A percentile compares a stretch with the other conserved stretches of the same genome.
phyloP scores from a whole-genome alignment of 2,888 invertebrate species.

The Hyles lineata region DNA sequence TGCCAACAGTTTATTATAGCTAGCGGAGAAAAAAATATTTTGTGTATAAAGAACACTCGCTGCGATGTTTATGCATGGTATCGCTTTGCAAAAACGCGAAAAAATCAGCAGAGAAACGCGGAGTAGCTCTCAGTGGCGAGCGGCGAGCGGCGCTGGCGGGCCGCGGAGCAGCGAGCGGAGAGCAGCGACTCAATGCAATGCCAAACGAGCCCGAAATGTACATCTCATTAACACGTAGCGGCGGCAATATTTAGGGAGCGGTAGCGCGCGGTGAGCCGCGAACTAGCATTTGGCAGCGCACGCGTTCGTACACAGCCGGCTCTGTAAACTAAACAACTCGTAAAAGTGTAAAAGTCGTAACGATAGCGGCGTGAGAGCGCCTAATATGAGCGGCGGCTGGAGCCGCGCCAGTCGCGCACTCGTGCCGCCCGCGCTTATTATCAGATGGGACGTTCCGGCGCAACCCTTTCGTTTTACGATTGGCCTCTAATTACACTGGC shows the following conservation, averaged over 20 bases:
- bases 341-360: slow-evolving; percentile 85
- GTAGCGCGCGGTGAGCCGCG: slow-evolving; percentile 80
- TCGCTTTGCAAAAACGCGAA: slow-evolving; percentile 30
- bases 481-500: slow-evolving; percentile 82
- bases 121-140: slow-evolving; percentile 34
- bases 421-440: slow-evolving; percentile 82
- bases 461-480: slow-evolving; percentile 84
- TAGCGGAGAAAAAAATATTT: slow-evolving; percentile 9
- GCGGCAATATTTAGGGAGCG: slow-evolving; percentile 73
- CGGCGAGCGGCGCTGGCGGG: not conserved
- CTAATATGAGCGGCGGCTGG: slow-evolving; percentile 82
- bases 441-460: slow-evolving; percentile 81
- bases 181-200: slow-evolving; percentile 53
- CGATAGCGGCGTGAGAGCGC: slow-evolving; percentile 76
- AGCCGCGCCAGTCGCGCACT: slow-evolving; percentile 82
- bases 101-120: not conserved
- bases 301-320: slow-evolving; percentile 69
- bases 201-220: slow-evolving; percentile 75
- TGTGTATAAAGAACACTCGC: not conserved
- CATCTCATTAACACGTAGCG: slow-evolving; percentile 79
- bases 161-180: slow-evolving; percentile 36
- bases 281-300: slow-evolving; percentile 82
- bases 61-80: slow-evolving; percentile 28
- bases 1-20: slow-evolving; percentile 59
- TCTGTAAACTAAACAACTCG: slow-evolving; percentile 83